Evolutionary conservation across 2,888 invertebrate genomes (phyloP).

Genomic region (Cataglyphis albicans): DNA sequence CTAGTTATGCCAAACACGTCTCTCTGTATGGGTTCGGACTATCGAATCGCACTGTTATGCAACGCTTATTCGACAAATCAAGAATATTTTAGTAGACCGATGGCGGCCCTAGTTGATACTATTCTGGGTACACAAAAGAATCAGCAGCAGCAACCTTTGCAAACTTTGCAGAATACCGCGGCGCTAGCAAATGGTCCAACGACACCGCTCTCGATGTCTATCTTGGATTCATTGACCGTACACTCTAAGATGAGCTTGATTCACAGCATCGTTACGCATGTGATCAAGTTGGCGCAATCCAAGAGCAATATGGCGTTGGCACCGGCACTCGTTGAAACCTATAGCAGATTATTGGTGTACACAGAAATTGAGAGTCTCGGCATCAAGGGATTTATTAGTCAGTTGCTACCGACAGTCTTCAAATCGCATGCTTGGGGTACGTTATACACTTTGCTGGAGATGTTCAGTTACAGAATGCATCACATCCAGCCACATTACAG

Average conservation of each 20-base stretch:
- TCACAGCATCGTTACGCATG: conserved; percentile 94
- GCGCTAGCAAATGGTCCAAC: conserved; percentile 89
- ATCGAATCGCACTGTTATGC: conserved; percentile 95
- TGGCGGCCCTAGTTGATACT: conserved; percentile 96
- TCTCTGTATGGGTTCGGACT: conserved; percentile 94
- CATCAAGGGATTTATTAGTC: conserved; percentile 98
- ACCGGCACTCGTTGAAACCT: conserved; percentile 97
- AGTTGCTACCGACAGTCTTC: conserved; percentile 95
- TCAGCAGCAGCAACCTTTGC: conserved; percentile 86
- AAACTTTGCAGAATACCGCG: conserved; percentile 86
- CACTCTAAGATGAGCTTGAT: conserved; percentile 98
- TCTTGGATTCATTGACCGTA: conserved; percentile 96
- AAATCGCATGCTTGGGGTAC: conserved; percentile 98
- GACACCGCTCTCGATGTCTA: conserved; percentile 95
- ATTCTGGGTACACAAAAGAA: conserved; percentile 91
- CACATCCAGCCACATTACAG: conserved; percentile 98
- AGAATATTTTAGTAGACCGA: conserved; percentile 95
- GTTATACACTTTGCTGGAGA: conserved; percentile 97
- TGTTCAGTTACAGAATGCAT: conserved; percentile 98
- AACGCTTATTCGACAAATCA: conserved; percentile 98
- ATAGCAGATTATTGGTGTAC: conserved; percentile 96
- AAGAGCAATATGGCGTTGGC: conserved; percentile 94
- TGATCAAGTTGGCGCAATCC: conserved; percentile 95
- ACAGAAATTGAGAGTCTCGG: conserved; percentile 98
- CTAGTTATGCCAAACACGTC: conserved; percentile 92